Evolutionary conservation across 2,797 vertebrate genomes (phyloP), one percentile per base, ranked within the genome.

Genomic region (Numenius phaeopus): DNA sequence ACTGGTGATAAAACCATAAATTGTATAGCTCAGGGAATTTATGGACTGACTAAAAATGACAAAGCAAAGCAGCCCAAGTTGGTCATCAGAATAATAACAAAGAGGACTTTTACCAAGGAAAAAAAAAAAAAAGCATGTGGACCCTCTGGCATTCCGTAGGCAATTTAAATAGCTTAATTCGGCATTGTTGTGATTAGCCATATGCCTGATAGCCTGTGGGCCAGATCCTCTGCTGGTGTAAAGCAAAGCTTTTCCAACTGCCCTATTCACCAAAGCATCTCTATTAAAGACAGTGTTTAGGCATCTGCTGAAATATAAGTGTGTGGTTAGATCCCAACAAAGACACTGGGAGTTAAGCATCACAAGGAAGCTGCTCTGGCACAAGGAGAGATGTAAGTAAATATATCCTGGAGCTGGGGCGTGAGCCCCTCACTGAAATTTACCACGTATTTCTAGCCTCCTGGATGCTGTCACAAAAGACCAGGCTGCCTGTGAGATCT

Each of bases 11-110:
- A 98, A 97, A 95, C 96, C 89, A 84, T 94, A 97, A 97, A 97
- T 97, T 97, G 97, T 96, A 96, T 96, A 95, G 96, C 97, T 97
- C 96, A 94, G 95, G 95, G 95, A 97, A 97, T 97, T 91, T 97
- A 96, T 91, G 91, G 96, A 92, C 94, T 94, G 96, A 95, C 94
- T 96, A 75, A 95, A 97, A 97, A 95, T 96, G 97, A 97, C 97
- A 97, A 97, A 97, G 96, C 91, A 96, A 96, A 96, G 95, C 91
- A 94, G 92, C 73, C 89, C 88, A 95, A 96, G 88, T 97, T 97
- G 94, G 96, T 90, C 89, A 90, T 95, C 91, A 66, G 95, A 91
- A 96, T 91, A 87, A 91, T 69, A 95, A 96, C 90, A 94, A 97
- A 96, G 94, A 95, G 76, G 94, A 96, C 87, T 90, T 94, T 91